Base-by-base conservation (phyloP, 2,888 invertebrate species). In the Phengaris alcon region DNA sequence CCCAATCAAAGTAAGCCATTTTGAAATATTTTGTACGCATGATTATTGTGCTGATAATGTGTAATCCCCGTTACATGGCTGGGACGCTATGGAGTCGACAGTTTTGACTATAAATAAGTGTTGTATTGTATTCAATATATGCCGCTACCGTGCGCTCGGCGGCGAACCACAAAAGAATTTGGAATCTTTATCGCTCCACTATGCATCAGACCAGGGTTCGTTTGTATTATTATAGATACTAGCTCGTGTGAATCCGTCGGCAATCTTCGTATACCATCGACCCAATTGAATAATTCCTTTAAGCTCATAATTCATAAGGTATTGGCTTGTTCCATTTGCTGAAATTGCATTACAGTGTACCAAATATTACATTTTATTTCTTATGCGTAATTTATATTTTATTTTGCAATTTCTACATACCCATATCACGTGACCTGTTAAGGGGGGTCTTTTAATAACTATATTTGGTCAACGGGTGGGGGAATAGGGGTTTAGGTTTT, bases 51-150 rank as follows among this genome's bases (percentile, higher is more conserved):
- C 5, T 5, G n/a, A 77, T 75, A 81, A 80, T 87, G 83, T 84
- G 78, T 72, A 85, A 35, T 78, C 84, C 75, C 79, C 83, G 51
- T 80, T 79, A 85, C 77, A 79, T 79, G 77, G 82, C 79, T 84
- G 82, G 90, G 89, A 90, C 92, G 90, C 86, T 93, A 93, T 91
- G 92, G 91, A 84, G 88, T 85, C 86, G 90, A 91, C 92, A 91
- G 91, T 91, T 91, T 92, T 90, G 92, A 91, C 91, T 91, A 90
- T 93, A 93, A 93, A 93, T 92, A 93, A 93, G 91, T 93, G 91
- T 91, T 85, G 92, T 89, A 93, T 93, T 93, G 92, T 93, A 93
- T 93, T 92, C 92, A 93, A 90, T 90, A 88, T 87, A 87, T 84
- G 84, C 86, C 82, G 91, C 91, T 91, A 90, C 91, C 86, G 91